Percentiles rank a stretch among this genome's conserved stretches.
phyloP scores from a whole-genome alignment of 2,113 vertebrate genomes.

The Podocnemis expansa region DNA sequence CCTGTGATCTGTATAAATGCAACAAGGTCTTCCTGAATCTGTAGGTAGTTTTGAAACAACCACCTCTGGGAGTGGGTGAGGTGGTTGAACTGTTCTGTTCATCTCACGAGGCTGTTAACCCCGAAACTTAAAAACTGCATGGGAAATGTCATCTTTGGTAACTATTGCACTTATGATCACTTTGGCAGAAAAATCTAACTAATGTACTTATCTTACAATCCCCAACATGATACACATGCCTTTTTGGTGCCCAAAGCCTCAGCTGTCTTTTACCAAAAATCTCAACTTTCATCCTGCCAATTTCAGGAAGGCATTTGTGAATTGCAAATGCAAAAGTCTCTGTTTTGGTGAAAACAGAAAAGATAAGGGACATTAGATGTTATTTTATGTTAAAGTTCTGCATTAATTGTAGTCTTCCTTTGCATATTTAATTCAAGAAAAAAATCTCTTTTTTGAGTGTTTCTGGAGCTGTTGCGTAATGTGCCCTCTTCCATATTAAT shows the following conservation, averaged over 20 bases:
- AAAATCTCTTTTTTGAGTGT: rapidly evolving
- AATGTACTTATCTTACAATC: background rate
- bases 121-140: background rate
- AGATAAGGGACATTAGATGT: background rate
- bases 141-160: background rate
- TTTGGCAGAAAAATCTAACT: background rate
- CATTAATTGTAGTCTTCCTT: background rate
- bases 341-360: background rate
- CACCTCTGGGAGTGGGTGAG: background rate
- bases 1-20: background rate
- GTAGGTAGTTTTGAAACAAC: background rate
- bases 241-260: background rate
- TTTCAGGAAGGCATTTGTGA: background rate
- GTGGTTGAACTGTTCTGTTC: background rate
- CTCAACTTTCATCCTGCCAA: background rate
- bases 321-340: background rate
- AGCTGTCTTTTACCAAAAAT: background rate
- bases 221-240: background rate
- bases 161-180: background rate
- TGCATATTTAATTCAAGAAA: background rate
- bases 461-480: background rate
- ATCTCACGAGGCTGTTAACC: background rate
- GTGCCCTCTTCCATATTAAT: background rate
- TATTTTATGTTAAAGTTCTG: background rate
- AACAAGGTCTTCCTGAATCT: background rate